Evolutionary conservation across 2,888 invertebrate genomes (phyloP).

Genomic region (Onthophagus sagittarius): DNA sequence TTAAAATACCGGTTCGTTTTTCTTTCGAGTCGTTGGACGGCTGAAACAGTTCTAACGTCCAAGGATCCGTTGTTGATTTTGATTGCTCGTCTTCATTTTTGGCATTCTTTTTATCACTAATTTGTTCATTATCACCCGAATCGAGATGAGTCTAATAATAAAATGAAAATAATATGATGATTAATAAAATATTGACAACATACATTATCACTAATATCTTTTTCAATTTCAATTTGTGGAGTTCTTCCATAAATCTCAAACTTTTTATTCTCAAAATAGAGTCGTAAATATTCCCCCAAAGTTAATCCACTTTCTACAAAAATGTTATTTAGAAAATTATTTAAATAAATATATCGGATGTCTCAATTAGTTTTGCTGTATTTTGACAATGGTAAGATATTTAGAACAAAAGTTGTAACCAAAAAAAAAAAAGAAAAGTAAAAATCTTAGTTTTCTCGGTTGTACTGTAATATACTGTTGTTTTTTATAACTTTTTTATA

Average conservation of each 20-base stretch:
- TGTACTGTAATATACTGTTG: no score
- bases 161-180: not conserved
- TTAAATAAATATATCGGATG: not conserved
- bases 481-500: no score
- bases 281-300: slow-evolving; percentile 18
- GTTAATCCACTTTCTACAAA: slow-evolving; percentile 16
- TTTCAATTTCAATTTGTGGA: slow-evolving; percentile 3
- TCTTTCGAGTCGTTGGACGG: slow-evolving; percentile 23
- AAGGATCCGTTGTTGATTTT: slow-evolving; percentile 37
- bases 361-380: no score
- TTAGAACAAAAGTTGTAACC: no score
- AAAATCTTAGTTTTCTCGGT: no score
- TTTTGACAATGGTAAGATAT: no score
- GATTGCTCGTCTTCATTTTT: not conserved
- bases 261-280: slow-evolving; percentile 15
- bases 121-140: slow-evolving; percentile 8
- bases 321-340: not conserved
- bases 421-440: no score
- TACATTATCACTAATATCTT: slow-evolving; percentile 5
- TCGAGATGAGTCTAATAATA: not conserved
- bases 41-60: slow-evolving; percentile 44
- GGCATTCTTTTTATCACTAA: not conserved
- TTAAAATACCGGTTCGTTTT: slow-evolving; percentile 35
- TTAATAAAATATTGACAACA: not conserved
- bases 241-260: not conserved